Conservation (phyloP, 2,113 vertebrate species). For the Tragelaphus buxtoni region DNA sequence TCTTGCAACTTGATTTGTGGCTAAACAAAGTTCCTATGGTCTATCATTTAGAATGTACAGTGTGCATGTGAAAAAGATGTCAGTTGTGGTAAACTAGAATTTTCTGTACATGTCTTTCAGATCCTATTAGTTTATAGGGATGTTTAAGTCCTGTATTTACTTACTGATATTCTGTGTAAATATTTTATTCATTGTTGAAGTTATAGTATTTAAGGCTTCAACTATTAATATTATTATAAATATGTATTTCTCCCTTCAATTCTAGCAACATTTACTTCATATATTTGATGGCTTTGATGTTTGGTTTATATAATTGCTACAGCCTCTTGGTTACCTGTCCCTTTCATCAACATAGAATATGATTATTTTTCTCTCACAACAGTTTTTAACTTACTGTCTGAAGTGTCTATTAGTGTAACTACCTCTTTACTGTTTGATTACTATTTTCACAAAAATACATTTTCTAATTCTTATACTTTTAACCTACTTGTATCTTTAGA, state of each 20-base stretch:
- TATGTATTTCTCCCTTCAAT: not conserved
- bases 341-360: not conserved
- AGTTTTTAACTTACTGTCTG: not conserved
- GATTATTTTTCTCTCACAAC: not conserved
- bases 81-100: not conserved
- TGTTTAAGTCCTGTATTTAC: not conserved
- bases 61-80: not conserved
- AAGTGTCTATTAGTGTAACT: not conserved
- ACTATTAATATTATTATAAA: not conserved
- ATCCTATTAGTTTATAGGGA: not conserved
- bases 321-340: not conserved
- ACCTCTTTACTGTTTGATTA: not conserved
- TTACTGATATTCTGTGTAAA: not conserved
- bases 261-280: not conserved
- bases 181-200: not conserved
- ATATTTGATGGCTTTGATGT: not conserved
- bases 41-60: not conserved
- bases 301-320: not conserved
- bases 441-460: not conserved
- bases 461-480: not conserved
- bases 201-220: not conserved
- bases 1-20: not conserved
- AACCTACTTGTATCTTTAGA: not conserved
- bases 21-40: not conserved
- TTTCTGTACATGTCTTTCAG: not conserved